These are phyloP conservation scores for Sebastes vulpes DNA, from an alignment of 2,797 vertebrate genomes.

Conservation along the genomic window DNA sequence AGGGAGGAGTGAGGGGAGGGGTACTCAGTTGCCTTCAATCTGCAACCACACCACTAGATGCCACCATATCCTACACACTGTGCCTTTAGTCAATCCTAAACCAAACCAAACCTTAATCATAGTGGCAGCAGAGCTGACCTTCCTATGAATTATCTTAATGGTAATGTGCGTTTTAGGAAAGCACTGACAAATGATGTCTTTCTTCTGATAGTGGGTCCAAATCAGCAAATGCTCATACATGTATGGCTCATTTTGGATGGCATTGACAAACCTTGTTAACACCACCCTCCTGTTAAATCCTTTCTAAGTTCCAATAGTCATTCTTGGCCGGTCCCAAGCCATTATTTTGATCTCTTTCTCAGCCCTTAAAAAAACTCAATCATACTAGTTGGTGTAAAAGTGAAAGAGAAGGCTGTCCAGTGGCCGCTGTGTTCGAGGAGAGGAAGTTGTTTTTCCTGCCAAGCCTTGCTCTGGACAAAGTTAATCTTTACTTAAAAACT, in stretches of 20 bases:
- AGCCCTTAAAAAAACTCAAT: neutral
- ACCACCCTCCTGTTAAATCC: neutral
- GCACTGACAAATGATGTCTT: too few relatives aligned
- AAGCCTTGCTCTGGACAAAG: constrained; percentile 49
- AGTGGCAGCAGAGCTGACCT: neutral
- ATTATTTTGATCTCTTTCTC: constrained; percentile 8
- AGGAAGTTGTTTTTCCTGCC: constrained; percentile 50
- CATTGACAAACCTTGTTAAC: too few relatives aligned
- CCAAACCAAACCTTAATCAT: neutral
- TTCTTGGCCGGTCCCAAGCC: constrained; percentile 33
- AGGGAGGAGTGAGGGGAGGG: too few relatives aligned
- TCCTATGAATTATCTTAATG: neutral
- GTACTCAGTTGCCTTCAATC: neutral
- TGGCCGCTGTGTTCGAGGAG: constrained; percentile 5
- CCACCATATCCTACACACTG: neutral
- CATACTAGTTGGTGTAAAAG: constrained; percentile 21
- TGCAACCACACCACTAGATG: neutral
- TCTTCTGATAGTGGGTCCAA: too few relatives aligned
- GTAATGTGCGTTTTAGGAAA: too few relatives aligned
- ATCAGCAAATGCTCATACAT: too few relatives aligned
- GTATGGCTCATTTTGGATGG: too few relatives aligned
- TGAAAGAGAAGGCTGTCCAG: constrained; percentile 27
- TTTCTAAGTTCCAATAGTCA: neutral
- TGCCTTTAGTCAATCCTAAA: neutral
- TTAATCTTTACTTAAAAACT: constrained; percentile 69